Base-by-base conservation (phyloP, 2,888 invertebrate genomes). In the Osedax fenrisi region DNA sequence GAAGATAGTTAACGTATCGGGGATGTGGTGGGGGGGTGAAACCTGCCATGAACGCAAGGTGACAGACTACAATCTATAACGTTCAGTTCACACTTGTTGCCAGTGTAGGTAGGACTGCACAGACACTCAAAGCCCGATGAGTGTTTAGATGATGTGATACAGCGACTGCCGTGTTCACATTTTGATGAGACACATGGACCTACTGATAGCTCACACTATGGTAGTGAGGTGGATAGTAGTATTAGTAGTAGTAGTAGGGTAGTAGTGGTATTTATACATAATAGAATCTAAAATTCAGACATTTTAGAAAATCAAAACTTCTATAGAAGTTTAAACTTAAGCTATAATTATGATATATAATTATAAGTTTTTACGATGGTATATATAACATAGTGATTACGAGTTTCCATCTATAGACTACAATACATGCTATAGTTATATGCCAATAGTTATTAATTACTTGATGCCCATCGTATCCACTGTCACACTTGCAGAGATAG, bases 401-500 rank as follows among this genome's bases (percentile, higher is more conserved):
- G n/a, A n/a, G n/a, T n/a, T n/a, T n/a, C n/a, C n/a, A n/a, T n/a
- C n/a, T n/a, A n/a, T n/a, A n/a, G n/a, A n/a, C n/a, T n/a, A n/a
- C n/a, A n/a, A n/a, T n/a, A n/a, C n/a, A n/a, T n/a, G n/a, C n/a
- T n/a, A n/a, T n/a, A n/a, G n/a, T n/a, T n/a, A n/a, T n/a, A n/a
- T n/a, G n/a, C n/a, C n/a, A n/a, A n/a, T n/a, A n/a, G n/a, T n/a
- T n/a, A n/a, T n/a, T n/a, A n/a, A n/a, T 41, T 41, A 68, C 68
- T 26, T 23, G 26, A 27, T 68, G 68, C 22, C 94, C 94, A 61
- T 90, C 88, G 86, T 94, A 96, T n/a, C 94, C 94, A 1, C 91
- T 89, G 27, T 90, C 89, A 84, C 96, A 96, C 78, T 90, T 89
- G 87, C 96, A 96, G 78, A 87, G 86, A 87, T 91, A 95, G 80